Evolutionary conservation across 2,797 vertebrate genomes (phyloP).

Genomic region (Rhodeus uyekii): DNA sequence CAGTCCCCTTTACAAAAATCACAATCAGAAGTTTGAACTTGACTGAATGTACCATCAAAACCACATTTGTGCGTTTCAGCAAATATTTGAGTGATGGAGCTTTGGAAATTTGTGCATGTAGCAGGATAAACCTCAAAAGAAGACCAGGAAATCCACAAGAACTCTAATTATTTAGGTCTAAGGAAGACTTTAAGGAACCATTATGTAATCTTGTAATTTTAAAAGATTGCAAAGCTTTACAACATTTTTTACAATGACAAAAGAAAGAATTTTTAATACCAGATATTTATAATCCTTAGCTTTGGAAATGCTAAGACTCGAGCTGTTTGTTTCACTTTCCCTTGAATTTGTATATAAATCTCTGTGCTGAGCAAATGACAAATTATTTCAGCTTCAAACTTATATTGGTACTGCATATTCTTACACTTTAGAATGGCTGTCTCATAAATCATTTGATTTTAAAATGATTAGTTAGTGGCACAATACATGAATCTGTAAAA

Average conservation of each 20-base stretch:
- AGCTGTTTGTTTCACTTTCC: slow-evolving; percentile 14
- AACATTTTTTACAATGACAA: slow-evolving; percentile 4
- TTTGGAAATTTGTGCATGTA: not conserved
- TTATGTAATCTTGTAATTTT: slow-evolving; percentile 11
- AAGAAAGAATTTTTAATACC: not conserved
- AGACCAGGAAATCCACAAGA: not conserved
- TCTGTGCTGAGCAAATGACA: slow-evolving; percentile 15
- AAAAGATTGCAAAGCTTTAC: slow-evolving; percentile 2
- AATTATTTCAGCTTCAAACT: slow-evolving; percentile 21
- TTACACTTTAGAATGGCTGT: not conserved
- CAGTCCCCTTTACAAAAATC: not conserved
- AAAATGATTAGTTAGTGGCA: slow-evolving; percentile 21
- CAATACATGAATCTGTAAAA: slow-evolving; percentile 29
- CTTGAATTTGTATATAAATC: not conserved
- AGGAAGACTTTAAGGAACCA: not conserved
- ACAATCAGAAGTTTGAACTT: not conserved
- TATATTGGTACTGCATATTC: slow-evolving; percentile 1
- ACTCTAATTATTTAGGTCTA: slow-evolving; percentile 13
- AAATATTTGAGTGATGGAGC: not conserved
- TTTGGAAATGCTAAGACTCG: slow-evolving; percentile 1
- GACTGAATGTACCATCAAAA: not conserved
- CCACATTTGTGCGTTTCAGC: not conserved
- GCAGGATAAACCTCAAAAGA: not conserved
- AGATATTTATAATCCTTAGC: slow-evolving; percentile 18
- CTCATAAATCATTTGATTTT: slow-evolving; percentile 27